phyloP scores from a whole-genome alignment of 2,113 vertebrate genomes.

The Chaenogobius annularis region DNA sequence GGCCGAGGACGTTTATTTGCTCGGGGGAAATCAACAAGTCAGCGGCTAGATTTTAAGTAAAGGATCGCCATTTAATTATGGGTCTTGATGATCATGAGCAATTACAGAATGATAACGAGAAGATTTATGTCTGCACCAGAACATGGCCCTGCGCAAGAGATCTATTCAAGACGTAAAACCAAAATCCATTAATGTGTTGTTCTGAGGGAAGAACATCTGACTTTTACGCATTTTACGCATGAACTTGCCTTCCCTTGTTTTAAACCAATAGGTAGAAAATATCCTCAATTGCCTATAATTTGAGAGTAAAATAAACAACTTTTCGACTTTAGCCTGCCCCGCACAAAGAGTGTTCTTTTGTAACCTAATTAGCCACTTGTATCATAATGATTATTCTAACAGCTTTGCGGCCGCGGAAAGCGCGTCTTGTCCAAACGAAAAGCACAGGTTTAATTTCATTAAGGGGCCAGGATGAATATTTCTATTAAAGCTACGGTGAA shows the following conservation, averaged over 20 bases:
- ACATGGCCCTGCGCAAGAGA: constrained; percentile 16
- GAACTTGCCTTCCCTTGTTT: not conserved
- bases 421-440: constrained; percentile 64
- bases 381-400: constrained; percentile 28
- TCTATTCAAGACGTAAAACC: not conserved
- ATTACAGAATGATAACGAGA: constrained; percentile 72
- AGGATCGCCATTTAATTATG: constrained; percentile 72
- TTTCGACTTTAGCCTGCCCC: not conserved
- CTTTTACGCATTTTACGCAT: not conserved
- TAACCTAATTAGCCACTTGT: constrained; percentile 7
- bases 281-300: constrained; percentile 4
- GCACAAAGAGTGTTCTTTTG: constrained; percentile 24
- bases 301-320: constrained; percentile 27
- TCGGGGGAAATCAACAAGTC: constrained; percentile 98
- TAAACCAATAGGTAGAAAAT: not conserved
- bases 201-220: not conserved
- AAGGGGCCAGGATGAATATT: constrained; percentile 96
- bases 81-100: constrained; percentile 74
- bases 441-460: constrained; percentile 96
- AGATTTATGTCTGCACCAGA: constrained; percentile 59
- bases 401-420: constrained; percentile 17
- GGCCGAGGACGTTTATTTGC: constrained; percentile 88
- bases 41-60: constrained; percentile 78
- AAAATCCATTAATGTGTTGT: not conserved
- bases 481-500: constrained; percentile 99